Base-by-base conservation (phyloP, 2,797 vertebrate genomes). In the Tapera naevia region DNA sequence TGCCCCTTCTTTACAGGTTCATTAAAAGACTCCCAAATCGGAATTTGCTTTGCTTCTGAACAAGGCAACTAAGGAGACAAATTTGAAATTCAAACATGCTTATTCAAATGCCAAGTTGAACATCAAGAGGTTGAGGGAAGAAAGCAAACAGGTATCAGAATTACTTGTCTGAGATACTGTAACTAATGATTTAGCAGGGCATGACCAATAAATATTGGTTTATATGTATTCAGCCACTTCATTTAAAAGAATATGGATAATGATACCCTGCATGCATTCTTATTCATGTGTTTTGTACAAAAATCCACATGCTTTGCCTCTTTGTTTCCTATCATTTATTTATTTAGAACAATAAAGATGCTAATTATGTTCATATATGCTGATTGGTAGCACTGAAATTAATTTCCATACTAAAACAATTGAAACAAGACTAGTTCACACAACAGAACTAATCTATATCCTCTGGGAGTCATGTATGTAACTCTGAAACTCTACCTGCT, bases 91-190 rank as follows among this genome's bases (percentile, higher is more conserved):
- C 70, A 92, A 89, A 51, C 10, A 18, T 51, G 24, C 33, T 85
- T 89, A 91, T 91, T 95, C 91, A 96, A 93, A 95, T 92, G 86
- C 58, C 79, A 79, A 91, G 57, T 72, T 95, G 57, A 91, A 45
- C 69, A 85, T 62, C 62, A 89, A 86, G 46, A 56, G 15, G 56
- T 64, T 30, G 43, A 92, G 53, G 21, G 64, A 85, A 93, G 25
- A 41, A 93, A 76, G 57, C 1, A 15, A 43, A 83, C 14, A 91
- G 86, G 71, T 93, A 91, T 73, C 65, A 93, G 74, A 94, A 90
- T 80, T 87, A 62, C 62, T 80, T 66, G 33, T 85, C 66, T 88
- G 67, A 89, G 39, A 76, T 66, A 89, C 32, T 91, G 67, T 78
- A 94, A 86, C 87, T 92, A 95, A 94, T 69, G 66, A 94, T 90